Base-by-base conservation (phyloP, 2,888 invertebrate species). In the Gastrophysa polygoni region DNA sequence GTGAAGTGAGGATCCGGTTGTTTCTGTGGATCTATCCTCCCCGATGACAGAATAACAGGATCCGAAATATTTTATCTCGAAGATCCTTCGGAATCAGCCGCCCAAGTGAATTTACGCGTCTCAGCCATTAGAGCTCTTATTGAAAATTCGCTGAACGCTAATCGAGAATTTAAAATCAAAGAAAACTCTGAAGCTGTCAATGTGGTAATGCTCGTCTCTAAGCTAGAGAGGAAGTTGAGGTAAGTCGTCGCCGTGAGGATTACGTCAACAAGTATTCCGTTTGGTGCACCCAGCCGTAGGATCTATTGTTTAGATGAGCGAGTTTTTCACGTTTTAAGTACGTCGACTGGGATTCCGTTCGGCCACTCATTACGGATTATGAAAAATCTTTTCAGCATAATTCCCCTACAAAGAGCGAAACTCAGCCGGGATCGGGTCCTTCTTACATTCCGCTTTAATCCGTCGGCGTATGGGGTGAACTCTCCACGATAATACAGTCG, bases 271-370 rank as follows among this genome's bases (percentile, higher is more conserved):
- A 71, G 70, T 68, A 70, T 69, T 72, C 67, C 59, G 60, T 67
- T 14, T 11, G 38, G 64, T 59, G 64, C 68, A 62, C 50, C 60
- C 66, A 70, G 63, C 64, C 66, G 67, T 56, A 65, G 63, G 68
- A 69, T 66, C 72, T 69, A 76, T 75, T 75, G 75, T 76, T 73
- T 73, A 74, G 74, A 73, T 71, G 73, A 72, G 66, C 73, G 71
- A 66, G 70, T 71, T 75, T 73, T 73, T 73, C 61, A 67, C 63
- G 46, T 56, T 58, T 59, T 58, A 63, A 70, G 68, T 64, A 69
- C 63, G 60, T 68, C 38, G 38, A 38, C 38, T 38, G 52, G 65
- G 68, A 71, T 72, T 70, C 66, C 49, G 64, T 65, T 71, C 70
- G 73, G 59, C 73, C 75, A 73, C 75, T 75, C 73, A 72, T 75